phyloP scores from a whole-genome alignment of 2,113 vertebrate genomes.

The Arvicanthis niloticus region DNA sequence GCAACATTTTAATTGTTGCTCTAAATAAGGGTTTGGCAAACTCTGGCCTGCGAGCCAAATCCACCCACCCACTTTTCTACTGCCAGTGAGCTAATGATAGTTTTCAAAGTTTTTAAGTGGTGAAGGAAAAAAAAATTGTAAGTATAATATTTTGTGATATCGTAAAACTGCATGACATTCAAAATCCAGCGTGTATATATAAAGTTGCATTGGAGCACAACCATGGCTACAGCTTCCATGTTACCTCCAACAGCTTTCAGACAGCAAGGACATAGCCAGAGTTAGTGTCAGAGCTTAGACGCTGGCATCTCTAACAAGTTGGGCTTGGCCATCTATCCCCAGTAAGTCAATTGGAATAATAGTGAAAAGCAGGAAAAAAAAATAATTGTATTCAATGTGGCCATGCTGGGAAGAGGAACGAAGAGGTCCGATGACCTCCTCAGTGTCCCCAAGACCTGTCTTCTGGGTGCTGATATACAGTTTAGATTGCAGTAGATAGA shows the following conservation, averaged over 20 bases:
- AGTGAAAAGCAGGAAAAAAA: background rate
- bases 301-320: background rate
- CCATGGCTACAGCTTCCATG: background rate
- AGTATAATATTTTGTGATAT: constrained; percentile 38
- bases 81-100: constrained; percentile 52
- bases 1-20: constrained; percentile 68
- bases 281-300: background rate
- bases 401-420: background rate
- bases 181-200: constrained; percentile 31
- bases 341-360: background rate
- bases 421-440: background rate
- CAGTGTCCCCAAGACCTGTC: fast-evolving
- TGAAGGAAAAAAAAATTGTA: background rate
- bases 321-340: background rate
- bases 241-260: background rate
- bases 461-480: background rate
- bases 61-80: constrained; percentile 25
- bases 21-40: constrained; percentile 57
- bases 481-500: background rate
- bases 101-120: constrained; percentile 42
- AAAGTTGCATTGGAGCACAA: constrained; percentile 42
- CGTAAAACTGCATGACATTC: constrained; percentile 43
- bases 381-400: background rate
- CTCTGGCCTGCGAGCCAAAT: constrained; percentile 3
- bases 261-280: too few relatives aligned